phyloP scores from a whole-genome alignment of 2,797 vertebrate genomes.

The Oryzias sinensis region DNA sequence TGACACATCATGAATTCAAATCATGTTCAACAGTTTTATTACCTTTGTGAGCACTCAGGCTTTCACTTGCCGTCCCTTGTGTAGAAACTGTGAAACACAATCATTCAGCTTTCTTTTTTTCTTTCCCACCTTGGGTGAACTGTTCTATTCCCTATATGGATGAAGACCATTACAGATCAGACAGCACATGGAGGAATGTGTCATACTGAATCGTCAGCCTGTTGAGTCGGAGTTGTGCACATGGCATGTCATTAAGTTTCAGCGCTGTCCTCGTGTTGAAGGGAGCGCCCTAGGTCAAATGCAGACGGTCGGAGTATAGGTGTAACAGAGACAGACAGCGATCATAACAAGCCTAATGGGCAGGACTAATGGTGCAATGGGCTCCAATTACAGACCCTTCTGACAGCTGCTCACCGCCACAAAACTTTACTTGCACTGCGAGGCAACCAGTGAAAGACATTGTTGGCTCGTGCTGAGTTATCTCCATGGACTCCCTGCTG shows the following conservation, averaged over 20 bases:
- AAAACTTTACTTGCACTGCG: conserved; percentile 58
- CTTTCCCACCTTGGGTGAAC: conserved; percentile 34
- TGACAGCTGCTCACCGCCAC: conserved; percentile 75
- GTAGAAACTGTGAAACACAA: conserved; percentile 38
- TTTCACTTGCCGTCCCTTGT: conserved; percentile 23
- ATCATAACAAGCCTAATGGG: conserved; percentile 76
- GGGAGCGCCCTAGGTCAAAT: conserved; percentile 70
- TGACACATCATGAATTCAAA: too few species aligned
- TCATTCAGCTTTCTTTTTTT: conserved; percentile 24
- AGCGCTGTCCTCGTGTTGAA: conserved; percentile 49
- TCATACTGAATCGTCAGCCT: conserved; percentile 26
- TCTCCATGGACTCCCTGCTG: conserved; percentile 39
- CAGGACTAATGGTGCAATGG: conserved; percentile 76
- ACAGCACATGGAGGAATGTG: conserved; percentile 40
- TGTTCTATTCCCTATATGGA: conserved; percentile 49
- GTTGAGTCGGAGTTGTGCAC: conserved; percentile 58
- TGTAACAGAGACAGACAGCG: conserved; percentile 65
- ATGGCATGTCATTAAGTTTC: conserved; percentile 68
- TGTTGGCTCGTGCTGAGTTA: conserved; percentile 53
- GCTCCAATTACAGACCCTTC: conserved; percentile 71
- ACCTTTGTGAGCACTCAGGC: conserved; percentile 1
- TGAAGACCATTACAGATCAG: conserved; percentile 59
- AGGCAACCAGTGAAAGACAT: conserved; percentile 48
- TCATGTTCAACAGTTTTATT: not conserved
- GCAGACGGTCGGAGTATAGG: conserved; percentile 61